phyloP scores from a whole-genome alignment of 2,888 invertebrate species.

The Drosophila setosimentum region DNA sequence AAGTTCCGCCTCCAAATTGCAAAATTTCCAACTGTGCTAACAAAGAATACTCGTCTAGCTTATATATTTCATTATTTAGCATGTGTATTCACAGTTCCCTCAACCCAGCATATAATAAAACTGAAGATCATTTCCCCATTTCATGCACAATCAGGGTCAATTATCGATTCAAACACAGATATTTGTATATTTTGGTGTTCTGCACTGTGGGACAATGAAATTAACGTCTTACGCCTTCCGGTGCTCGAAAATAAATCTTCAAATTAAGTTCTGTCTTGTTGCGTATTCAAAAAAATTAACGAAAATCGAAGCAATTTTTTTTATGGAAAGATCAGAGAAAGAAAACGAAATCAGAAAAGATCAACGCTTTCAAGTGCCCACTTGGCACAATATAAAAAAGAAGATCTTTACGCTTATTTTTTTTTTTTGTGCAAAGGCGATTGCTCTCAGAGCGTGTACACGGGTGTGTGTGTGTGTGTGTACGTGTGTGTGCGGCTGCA shows the following conservation, averaged over 20 bases:
- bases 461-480: slow-evolving; percentile 1
- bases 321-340: slow-evolving; percentile 54
- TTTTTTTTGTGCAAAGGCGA: slow-evolving; percentile 44
- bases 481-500: slow-evolving; percentile 15
- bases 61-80: slow-evolving; percentile 21
- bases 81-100: slow-evolving; percentile 48
- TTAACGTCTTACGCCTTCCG: slow-evolving; percentile 64
- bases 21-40: slow-evolving; percentile 1
- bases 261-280: slow-evolving; percentile 66
- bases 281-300: slow-evolving; percentile 64
- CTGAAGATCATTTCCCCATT: slow-evolving; percentile 55
- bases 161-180: slow-evolving; percentile 54
- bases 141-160: slow-evolving; percentile 70
- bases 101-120: slow-evolving; percentile 46
- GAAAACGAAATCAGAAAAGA: slow-evolving; percentile 68
- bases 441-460: slow-evolving; percentile 15
- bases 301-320: slow-evolving; percentile 75
- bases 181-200: slow-evolving; percentile 21
- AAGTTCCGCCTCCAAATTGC: slow-evolving; percentile 11
- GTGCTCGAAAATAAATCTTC: slow-evolving; percentile 76
- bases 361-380: slow-evolving; percentile 78
- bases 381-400: slow-evolving; percentile 70
- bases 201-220: slow-evolving; percentile 68
- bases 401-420: slow-evolving; percentile 53
- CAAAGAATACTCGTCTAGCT: slow-evolving; percentile 5